A percentile compares a stretch with the other conserved stretches of the same genome.
These are phyloP conservation scores for Regulus satrapa DNA, from an alignment of 2,113 vertebrate genomes.

Conservation along the genomic window DNA sequence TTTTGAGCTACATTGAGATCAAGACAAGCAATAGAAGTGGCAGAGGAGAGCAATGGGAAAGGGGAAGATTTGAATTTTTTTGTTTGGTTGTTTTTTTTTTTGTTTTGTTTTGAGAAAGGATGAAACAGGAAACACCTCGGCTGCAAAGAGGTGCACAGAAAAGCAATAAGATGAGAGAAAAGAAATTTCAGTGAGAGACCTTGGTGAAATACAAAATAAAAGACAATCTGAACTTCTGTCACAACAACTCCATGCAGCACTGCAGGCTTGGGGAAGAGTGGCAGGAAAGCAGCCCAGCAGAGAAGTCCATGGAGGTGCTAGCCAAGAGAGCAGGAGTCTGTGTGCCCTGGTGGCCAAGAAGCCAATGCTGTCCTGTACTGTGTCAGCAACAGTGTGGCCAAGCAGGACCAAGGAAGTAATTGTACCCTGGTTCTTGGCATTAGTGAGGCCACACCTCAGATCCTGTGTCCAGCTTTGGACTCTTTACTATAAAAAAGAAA, in stretches of 20 bases:
- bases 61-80: background rate
- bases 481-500: too few species aligned
- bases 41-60: accelerated
- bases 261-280: background rate
- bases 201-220: background rate
- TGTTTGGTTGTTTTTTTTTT: too few species aligned
- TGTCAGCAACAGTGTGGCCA: background rate
- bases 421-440: accelerated
- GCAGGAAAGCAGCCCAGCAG: background rate
- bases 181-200: background rate
- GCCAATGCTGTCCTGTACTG: background rate
- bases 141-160: background rate
- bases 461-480: background rate
- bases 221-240: background rate
- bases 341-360: background rate
- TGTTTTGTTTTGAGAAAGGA: background rate
- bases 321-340: background rate
- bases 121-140: background rate
- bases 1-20: background rate
- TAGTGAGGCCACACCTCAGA: background rate
- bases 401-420: background rate
- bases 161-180: background rate
- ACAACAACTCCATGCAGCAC: background rate
- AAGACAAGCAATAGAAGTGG: background rate
- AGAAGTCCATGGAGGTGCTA: background rate